Base-by-base conservation (phyloP, 1,140 invertebrate genomes). In the Formica exsecta region DNA sequence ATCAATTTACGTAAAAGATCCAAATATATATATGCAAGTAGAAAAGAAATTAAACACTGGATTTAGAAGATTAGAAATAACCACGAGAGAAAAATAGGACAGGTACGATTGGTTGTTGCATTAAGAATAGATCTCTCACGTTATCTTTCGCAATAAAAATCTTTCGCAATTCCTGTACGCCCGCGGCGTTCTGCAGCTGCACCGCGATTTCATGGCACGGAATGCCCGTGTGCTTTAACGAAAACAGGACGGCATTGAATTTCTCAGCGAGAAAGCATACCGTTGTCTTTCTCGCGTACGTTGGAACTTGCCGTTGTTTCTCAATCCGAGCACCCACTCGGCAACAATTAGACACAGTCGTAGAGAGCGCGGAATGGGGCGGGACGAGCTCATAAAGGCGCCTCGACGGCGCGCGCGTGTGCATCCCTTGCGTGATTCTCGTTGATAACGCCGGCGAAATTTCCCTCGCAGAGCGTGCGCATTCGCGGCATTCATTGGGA, bases 361-460 rank as follows among this genome's bases (percentile, higher is more conserved):
- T 66, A 41, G 48, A 65, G 22, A 76, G 6, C 11, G 54, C 51
- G 66, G 38, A 59, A 73, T 59, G 38, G 38, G 25, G 51, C 32
- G 19, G 71, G 19, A 32, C 70, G 70, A 57, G 29, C 70, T 73
- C 70, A 73, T 73, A 73, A 73, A 73, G 70, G 29, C 29, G 29
- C 48, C 29, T 9, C 13, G 48, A 51, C 51, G 13, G 22, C 6
- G 48, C 32, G 79, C 77, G 79, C 19, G 54, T 22, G 38, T 73
- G 22, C 68, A 48, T 73, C 38, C 66, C 68, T 73, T 29, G 68
- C 79, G 79, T 83, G 79, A 74, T 83, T 61, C 54, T 41, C 41
- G 66, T 57, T 83, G 79, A 83, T 83, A 83, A 83, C 54, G 9
- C 57, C 54, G 38, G n/a, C 54, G 54, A 83, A 83, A 83, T 74